Percentiles rank a stretch among this genome's conserved stretches.
phyloP scores from a whole-genome alignment of 2,888 invertebrate genomes.

The Crepidodera aurea region DNA sequence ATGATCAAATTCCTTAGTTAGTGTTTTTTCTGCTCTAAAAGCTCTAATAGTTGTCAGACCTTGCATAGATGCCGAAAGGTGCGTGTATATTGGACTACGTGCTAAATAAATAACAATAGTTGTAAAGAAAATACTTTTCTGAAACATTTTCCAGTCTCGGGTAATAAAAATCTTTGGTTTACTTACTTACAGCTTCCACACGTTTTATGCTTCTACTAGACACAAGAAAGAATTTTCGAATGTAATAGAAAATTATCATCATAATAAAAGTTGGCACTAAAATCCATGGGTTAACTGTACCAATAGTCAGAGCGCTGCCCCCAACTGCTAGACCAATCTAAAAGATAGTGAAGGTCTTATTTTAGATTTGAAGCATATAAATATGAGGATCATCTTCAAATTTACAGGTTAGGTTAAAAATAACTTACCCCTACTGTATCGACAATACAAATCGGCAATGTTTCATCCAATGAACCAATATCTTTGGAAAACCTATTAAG shows the following conservation, averaged over 20 bases:
- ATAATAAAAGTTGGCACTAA: constrained; percentile 71
- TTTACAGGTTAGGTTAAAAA: background rate
- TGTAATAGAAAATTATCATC: constrained; percentile 68
- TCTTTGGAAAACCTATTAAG: constrained; percentile 76
- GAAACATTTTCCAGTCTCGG: background rate
- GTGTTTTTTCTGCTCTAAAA: constrained; percentile 69
- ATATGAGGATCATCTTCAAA: no score
- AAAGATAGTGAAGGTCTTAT: constrained; percentile 13
- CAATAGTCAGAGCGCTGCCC: constrained; percentile 68
- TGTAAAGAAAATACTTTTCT: constrained; percentile 46
- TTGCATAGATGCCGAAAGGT: constrained; percentile 76
- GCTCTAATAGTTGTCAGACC: constrained; percentile 81
- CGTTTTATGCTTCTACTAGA: constrained; percentile 77
- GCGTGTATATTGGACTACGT: constrained; percentile 79
- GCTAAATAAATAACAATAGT: constrained; percentile 64
- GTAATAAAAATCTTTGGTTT: background rate
- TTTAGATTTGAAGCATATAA: background rate
- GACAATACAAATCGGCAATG: constrained; percentile 55
- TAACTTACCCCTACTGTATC: constrained; percentile 56
- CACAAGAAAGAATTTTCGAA: constrained; percentile 72
- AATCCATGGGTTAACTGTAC: constrained; percentile 73
- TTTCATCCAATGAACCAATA: constrained; percentile 66
- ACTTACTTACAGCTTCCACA: constrained; percentile 71
- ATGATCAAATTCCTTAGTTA: constrained; percentile 68
- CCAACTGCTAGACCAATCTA: constrained; percentile 41